Conservation (phyloP, 2,888 invertebrate genomes). For the Loripinus fragilis region DNA sequence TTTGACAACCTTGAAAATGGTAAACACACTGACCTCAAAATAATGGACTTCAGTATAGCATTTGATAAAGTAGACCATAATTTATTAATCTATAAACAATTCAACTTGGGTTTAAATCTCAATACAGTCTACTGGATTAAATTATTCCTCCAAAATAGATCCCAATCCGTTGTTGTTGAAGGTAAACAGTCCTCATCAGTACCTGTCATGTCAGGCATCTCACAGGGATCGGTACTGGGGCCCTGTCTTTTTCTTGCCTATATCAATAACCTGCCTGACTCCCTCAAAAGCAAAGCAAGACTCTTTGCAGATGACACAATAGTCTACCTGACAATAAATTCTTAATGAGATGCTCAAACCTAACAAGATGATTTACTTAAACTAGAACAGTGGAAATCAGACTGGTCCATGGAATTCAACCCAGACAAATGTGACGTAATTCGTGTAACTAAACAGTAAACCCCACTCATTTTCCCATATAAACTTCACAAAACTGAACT, state of each 20-base stretch:
- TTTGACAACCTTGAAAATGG: constrained; percentile 26
- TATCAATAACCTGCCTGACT: constrained; percentile 35
- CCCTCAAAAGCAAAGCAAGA: constrained; percentile 15
- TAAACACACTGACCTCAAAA: constrained; percentile 37
- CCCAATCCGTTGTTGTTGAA: constrained; percentile 31
- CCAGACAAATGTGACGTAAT: constrained; percentile 34
- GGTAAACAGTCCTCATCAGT: constrained; percentile 19
- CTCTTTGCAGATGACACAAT: constrained; percentile 47
- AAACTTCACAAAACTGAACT: constrained; percentile 10
- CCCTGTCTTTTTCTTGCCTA: constrained; percentile 32
- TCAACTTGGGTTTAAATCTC: constrained; percentile 11
- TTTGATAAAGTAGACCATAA: constrained; percentile 3
- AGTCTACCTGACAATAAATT: constrained; percentile 23
- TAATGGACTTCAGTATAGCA: constrained; percentile 37
- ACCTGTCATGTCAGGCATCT: constrained; percentile 31
- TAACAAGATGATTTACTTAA: constrained; percentile 22
- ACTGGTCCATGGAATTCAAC: constrained; percentile 27
- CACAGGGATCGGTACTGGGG: constrained; percentile 34
- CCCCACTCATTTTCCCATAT: constrained; percentile 20
- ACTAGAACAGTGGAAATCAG: constrained; percentile 22
- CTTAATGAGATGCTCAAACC: neutral
- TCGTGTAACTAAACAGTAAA: constrained; percentile 11
- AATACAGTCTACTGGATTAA: constrained; percentile 24
- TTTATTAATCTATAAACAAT: constrained; percentile 6
- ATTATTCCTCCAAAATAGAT: constrained; percentile 26